Evolutionary conservation across 2,888 invertebrate genomes (phyloP).

Genomic region (Drosophila bunnanda): DNA sequence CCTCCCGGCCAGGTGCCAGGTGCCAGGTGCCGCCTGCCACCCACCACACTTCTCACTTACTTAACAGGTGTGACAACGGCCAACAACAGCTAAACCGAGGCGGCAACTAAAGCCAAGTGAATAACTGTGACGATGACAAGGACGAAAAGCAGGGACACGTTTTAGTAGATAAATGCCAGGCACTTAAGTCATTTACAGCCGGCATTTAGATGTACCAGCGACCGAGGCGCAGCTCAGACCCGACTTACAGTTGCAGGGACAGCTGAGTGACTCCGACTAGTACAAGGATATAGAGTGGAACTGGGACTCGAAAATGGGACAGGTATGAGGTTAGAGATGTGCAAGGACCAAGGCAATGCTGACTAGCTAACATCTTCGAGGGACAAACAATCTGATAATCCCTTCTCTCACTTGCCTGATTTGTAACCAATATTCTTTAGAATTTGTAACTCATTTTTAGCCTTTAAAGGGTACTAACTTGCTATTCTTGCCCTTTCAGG

Average conservation of each 20-base stretch:
- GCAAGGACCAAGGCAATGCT: neutral
- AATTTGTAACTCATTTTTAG: neutral
- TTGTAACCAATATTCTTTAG: neutral
- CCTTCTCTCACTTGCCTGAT: neutral
- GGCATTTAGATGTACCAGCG: conserved; percentile 37
- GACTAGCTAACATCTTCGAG: neutral
- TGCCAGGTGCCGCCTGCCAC: neutral
- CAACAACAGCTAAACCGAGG: conserved; percentile 30
- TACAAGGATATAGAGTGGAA: neutral
- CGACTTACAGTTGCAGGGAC: conserved; percentile 17
- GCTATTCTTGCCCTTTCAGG: neutral
- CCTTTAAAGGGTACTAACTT: neutral
- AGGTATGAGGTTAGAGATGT: neutral
- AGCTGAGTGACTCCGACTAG: conserved; percentile 3
- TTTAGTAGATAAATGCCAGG: conserved; percentile 73
- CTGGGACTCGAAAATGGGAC: neutral
- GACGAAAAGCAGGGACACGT: conserved; percentile 46
- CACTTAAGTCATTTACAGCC: conserved; percentile 76
- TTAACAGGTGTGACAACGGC: conserved; percentile 64
- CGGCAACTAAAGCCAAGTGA: conserved; percentile 34
- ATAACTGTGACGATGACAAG: conserved; percentile 50
- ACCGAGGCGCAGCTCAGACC: conserved; percentile 53
- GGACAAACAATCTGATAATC: neutral
- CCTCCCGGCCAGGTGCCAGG: neutral
- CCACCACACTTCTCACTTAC: conserved; percentile 36